Conservation (phyloP, 2,113 vertebrate genomes). For the Chascanopsetta lugubris region DNA sequence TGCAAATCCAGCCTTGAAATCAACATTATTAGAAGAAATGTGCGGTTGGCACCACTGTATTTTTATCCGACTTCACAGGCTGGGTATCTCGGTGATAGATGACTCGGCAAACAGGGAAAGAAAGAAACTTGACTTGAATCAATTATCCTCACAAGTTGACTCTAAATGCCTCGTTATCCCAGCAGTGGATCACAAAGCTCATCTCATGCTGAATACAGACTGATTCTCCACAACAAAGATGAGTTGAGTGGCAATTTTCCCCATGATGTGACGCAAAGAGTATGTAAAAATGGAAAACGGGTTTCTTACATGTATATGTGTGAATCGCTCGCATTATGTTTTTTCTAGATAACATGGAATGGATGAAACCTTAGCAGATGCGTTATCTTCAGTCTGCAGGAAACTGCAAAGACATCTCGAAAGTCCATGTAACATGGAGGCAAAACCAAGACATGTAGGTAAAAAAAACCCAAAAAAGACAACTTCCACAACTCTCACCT, state of each 20-base stretch:
- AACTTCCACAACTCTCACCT: too few relatives aligned
- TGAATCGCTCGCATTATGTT: background rate
- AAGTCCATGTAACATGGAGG: too few relatives aligned
- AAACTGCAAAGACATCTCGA: too few relatives aligned
- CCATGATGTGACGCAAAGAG: conserved; percentile 27
- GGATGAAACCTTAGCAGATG: background rate
- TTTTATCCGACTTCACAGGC: conserved; percentile 47
- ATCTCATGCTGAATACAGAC: conserved; percentile 42
- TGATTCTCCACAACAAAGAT: conserved; percentile 29
- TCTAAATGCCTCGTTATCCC: conserved; percentile 45
- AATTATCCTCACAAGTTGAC: conserved; percentile 36
- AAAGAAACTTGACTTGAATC: conserved; percentile 49
- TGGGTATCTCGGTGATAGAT: conserved; percentile 16
- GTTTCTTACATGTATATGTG: conserved; percentile 7
- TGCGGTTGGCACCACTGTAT: background rate
- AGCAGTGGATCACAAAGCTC: conserved; percentile 43
- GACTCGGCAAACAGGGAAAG: conserved; percentile 11
- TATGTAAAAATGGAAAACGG: conserved; percentile 34
- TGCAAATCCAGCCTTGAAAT: background rate
- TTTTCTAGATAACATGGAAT: background rate
- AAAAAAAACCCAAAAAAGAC: too few relatives aligned
- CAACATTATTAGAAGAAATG: background rate
- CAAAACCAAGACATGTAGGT: too few relatives aligned
- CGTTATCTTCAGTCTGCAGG: background rate
- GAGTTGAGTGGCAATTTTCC: conserved; percentile 49